Evolutionary conservation across 2,113 vertebrate genomes (phyloP), one percentile per base, ranked within the genome.

Genomic region (Hippotragus niger): DNA sequence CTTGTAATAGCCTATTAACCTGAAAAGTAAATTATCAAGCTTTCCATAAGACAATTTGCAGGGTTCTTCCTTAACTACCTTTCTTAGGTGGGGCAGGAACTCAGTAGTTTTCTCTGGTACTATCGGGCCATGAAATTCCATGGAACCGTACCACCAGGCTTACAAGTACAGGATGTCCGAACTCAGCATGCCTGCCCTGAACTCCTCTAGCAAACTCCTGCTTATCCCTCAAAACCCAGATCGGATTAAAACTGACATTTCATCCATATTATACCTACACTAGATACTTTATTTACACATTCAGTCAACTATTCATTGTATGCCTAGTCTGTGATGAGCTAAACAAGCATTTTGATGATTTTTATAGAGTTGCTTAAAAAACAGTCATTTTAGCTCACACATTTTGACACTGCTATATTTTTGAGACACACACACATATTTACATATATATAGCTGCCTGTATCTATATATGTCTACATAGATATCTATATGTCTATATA

Each of bases 301-400:
- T 88, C 43, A n/a, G 40, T n/a, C 53, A 88, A 23, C 27, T 60
- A 76, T 60, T 52, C 50, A 43, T 6, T 53, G 45, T 29, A 45
- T 47, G 23, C 62, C 25, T 93, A n/a, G n/a, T 58, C 57, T 90
- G 31, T 40, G 33, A 83, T 45, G 13, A n/a, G 52, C 57, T 86
- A 58, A 96, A 87, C 23, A 55, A 96, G 29, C 11, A 81, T 91
- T 94, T 90, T 94, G 91, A 43, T 58, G 33, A 90, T 80, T 60
- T 90, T 81, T 80, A 67, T 52, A 58, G 53, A 64, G 7, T 71
- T 86, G 50, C 53, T 84, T 53, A 93, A 82, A 95, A 95, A 45
- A 9, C 10, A 88, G n/a, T 12, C n/a, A 76, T 84, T 96, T 76
- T 62, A 78, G 31, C 36, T 78, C 14, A 52, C 82, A 50, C 3